Conservation (phyloP, 2,797 vertebrate genomes). For the Diplodus puntazzo region DNA sequence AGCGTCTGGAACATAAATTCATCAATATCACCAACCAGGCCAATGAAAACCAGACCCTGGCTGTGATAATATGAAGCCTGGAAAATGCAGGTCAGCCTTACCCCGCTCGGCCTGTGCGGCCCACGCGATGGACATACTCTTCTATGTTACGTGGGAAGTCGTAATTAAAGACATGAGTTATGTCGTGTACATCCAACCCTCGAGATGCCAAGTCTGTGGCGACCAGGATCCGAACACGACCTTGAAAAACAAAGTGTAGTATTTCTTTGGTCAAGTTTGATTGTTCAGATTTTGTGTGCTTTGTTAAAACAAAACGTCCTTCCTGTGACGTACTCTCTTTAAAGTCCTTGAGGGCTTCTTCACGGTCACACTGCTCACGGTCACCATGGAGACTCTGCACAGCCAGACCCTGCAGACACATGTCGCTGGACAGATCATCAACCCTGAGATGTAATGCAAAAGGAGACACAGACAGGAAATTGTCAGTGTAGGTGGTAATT, state of each 20-base stretch:
- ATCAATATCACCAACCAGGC: neutral
- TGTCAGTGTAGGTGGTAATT: neutral
- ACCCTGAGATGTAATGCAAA: conserved; percentile 80
- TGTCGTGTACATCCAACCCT: conserved; percentile 93
- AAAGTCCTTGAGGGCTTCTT: conserved; percentile 95
- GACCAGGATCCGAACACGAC: conserved; percentile 92
- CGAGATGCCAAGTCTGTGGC: conserved; percentile 96
- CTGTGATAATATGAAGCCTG: neutral
- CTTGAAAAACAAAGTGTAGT: conserved; percentile 71
- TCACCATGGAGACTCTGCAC: conserved; percentile 95
- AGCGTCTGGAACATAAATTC: conserved; percentile 81
- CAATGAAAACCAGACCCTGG: neutral
- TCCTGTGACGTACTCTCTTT: conserved; percentile 85
- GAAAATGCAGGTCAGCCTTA: conserved; percentile 66
- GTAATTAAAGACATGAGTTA: conserved; percentile 96
- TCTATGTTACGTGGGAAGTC: conserved; percentile 97
- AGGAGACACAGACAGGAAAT: conserved; percentile 7
- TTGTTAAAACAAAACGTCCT: neutral
- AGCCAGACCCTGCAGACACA: conserved; percentile 89
- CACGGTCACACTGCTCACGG: conserved; percentile 93
- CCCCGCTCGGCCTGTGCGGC: conserved; percentile 97
- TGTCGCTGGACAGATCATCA: conserved; percentile 95
- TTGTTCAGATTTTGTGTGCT: neutral
- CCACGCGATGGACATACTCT: conserved; percentile 96
- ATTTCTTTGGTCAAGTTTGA: neutral